Percentiles rank a stretch among this genome's conserved stretches.
Evolutionary conservation across 1,140 invertebrate genomes (phyloP).

Genomic region (Callitettix versicolor): DNA sequence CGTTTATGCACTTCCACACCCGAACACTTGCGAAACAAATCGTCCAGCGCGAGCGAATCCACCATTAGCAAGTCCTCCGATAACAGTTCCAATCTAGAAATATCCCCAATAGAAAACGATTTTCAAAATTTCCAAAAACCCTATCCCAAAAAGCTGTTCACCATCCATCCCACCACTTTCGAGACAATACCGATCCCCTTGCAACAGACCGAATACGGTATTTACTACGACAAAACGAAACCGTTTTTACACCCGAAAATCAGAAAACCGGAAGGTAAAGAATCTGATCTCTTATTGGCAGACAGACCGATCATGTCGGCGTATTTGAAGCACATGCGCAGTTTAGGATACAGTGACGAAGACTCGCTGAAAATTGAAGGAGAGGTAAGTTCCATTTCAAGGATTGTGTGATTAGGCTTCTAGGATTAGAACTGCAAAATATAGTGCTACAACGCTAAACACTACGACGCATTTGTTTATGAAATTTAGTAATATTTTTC

Average conservation of each 20-base stretch:
- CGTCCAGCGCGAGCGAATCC: background rate
- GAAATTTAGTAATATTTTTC: no score
- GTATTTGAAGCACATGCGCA: conserved; percentile 69
- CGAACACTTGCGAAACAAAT: background rate
- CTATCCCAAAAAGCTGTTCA: conserved; percentile 2
- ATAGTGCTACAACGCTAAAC: no score
- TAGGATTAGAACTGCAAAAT: no score
- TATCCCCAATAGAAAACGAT: conserved; percentile 2
- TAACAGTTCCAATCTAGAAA: background rate
- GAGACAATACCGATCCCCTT: conserved; percentile 1
- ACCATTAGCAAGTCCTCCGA: conserved; percentile 5
- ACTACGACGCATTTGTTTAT: no score
- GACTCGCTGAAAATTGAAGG: conserved; percentile 48
- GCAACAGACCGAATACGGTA: conserved; percentile 2
- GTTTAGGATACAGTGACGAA: conserved; percentile 45
- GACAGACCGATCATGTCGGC: conserved; percentile 70
- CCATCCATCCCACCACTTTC: conserved; percentile 1
- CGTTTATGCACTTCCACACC: conserved; percentile 3
- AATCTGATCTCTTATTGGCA: background rate
- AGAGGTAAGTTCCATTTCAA: conserved; percentile 32
- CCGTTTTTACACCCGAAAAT: conserved; percentile 1
- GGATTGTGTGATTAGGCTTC: no score
- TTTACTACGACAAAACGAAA: conserved; percentile 4
- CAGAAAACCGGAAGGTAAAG: background rate
- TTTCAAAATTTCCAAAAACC: background rate